Conservation (phyloP, 2,888 invertebrate genomes). For the Sminthurinus aureus region DNA sequence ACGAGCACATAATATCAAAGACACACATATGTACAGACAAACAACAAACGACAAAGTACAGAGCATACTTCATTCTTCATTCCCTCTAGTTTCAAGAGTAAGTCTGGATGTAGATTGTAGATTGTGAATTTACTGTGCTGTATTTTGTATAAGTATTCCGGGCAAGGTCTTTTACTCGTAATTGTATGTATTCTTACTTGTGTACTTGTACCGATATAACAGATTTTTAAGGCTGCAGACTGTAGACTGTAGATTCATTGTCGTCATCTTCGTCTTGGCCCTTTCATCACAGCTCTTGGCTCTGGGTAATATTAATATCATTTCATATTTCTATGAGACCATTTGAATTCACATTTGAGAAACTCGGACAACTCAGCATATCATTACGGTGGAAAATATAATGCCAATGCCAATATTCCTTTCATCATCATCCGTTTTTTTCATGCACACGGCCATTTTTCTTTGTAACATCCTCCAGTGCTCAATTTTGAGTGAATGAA, state of each 20-base stretch:
- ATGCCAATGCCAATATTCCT: background rate
- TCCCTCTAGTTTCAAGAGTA: background rate
- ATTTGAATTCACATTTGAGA: background rate
- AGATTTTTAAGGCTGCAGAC: no score
- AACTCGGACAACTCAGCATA: conserved; percentile 13
- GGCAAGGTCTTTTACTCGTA: background rate
- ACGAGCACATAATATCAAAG: background rate
- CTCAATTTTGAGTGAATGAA: background rate
- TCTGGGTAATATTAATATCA: background rate
- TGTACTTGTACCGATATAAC: no score
- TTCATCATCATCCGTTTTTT: background rate
- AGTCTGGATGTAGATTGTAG: background rate
- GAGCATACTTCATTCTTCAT: no score
- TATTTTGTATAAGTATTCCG: background rate
- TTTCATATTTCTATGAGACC: background rate
- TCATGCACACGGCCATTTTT: background rate
- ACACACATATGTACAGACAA: no score
- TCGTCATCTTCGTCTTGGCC: background rate
- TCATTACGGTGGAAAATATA: conserved; percentile 9
- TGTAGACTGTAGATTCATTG: no score
- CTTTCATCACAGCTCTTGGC: background rate
- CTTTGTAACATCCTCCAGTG: background rate
- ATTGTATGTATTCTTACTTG: no score
- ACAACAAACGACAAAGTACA: background rate
- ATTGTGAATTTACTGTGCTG: no score